Evolutionary conservation across 1,140 invertebrate genomes (phyloP), one percentile per base, ranked within the genome.

Genomic region (Drosophila carrolli): DNA sequence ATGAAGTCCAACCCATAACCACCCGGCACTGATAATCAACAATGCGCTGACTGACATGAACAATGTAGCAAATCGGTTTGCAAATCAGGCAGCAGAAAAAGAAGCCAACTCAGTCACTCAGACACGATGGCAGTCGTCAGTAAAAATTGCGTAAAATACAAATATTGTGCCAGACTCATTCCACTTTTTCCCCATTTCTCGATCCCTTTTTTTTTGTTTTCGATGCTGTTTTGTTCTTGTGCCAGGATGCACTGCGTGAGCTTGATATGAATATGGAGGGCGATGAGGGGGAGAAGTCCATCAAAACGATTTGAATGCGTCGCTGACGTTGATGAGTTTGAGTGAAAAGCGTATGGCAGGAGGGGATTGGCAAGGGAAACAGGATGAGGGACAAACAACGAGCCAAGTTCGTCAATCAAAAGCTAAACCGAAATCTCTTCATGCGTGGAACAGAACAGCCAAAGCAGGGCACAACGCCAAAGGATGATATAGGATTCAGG

Each of bases 281-380:
- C 10, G 27, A 32, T 11, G 55, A 16, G 56, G 56, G 50, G 41
- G 53, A 27, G 68, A 66, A 82, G 88, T 91, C 88, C 88, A 91
- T 91, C 88, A 91, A 91, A 91, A 81, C 80, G 83, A 91, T 91
- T 91, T 91, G 88, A 91, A 91, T 91, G 88, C 88, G 83, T 91
- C 88, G 88, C 85, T 91, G 88, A 91, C 83, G 88, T 81, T 91
- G 88, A 91, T 91, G 88, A 90, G 86, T 90, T 86, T 90, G 81
- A 90, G 86, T 90, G 86, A 90, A 86, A 88, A 75, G 84, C 66
- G 62, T 58, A 57, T 58, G 71, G 54, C 65, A 70, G 29, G 19
- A 6, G 29, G 44, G 14, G 9, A 7, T 0, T 5, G 29, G 23
- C 10, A 35, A 53, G n/a, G 29, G 38, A 46, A 56, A 58, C 57